phyloP scores from a whole-genome alignment of 2,113 vertebrate species.

The Dromaius novaehollandiae region DNA sequence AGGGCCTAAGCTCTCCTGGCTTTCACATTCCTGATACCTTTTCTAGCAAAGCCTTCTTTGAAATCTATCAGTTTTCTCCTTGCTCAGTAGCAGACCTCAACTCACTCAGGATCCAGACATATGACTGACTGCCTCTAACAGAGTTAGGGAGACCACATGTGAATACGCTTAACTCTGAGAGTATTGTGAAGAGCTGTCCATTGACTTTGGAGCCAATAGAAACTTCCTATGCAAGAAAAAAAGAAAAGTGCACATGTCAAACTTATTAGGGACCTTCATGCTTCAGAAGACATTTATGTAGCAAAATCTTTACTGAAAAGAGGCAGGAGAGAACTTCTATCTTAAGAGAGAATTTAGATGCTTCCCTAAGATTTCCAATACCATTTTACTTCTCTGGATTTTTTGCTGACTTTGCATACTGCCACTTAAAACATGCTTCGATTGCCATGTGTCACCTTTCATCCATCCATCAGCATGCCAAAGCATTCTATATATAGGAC shows the following conservation, averaged over 20 bases:
- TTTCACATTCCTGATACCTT: not conserved
- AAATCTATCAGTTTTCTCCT: not conserved
- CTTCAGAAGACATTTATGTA: not conserved
- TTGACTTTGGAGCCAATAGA: not conserved
- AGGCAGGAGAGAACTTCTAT: not conserved
- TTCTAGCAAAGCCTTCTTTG: not conserved
- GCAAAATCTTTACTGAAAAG: not conserved
- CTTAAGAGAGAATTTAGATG: not conserved
- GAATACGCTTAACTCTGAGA: not conserved
- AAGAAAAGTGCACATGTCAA: not conserved
- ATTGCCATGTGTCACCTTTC: not conserved
- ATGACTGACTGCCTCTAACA: not conserved
- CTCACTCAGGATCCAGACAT: not conserved
- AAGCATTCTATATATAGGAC: not conserved
- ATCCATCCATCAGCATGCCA: not conserved
- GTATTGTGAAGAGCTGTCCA: not conserved
- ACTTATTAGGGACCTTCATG: not conserved
- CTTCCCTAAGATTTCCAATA: not conserved
- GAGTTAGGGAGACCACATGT: not conserved
- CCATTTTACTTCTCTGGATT: not conserved
- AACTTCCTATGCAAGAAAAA: not conserved
- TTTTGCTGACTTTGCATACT: not conserved
- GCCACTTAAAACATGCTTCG: not conserved
- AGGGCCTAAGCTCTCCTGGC: not conserved
- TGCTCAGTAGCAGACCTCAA: not conserved